Evolutionary conservation across 2,113 vertebrate genomes (phyloP), one percentile per base, ranked within the genome.

Genomic region (Ophthalmolycus amberensis): DNA sequence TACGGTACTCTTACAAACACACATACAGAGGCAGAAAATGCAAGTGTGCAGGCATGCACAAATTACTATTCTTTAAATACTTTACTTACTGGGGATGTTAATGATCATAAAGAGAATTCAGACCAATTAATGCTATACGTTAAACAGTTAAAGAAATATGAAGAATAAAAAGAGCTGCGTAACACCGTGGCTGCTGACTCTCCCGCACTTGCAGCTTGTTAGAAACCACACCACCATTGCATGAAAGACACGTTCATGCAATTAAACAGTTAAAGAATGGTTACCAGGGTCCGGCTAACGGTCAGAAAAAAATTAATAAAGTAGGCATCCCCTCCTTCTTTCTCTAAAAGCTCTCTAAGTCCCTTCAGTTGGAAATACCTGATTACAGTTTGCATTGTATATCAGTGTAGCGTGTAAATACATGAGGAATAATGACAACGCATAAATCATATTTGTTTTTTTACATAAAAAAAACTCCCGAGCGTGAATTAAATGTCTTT

Each of bases 401-500:
- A 62, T 67, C 65, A 66, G 46, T 60, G 54, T 29, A 48, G 18
- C 4, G 1, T 29, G 20, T 10, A 29, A 68, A 76, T 79, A 69
- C 15, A 62, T 42, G 48, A 40, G 48, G 42, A 70, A 79, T 79
- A 81, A 84, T 80, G 73, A 68, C 79, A 68, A 40, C 2, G 16
- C 82, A 86, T 65, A 34, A 34, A 34, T 34, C 34, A 34, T 34
- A 34, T 34, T 34, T 5, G 0, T 34, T 34, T 34, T 34, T 34
- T 34, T 34, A 85, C 54, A 75, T 15, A 48, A 52, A 79, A 80
- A 58, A 80, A 84, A 37, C 25, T 69, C 77, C 74, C 68, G 32
- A 85, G 10, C 20, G 6, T 69, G 83, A 85, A 77, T 88, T 89
- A 87, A 88, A 77, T 65, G 44, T 46, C 58, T 81, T 76, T 42